These are phyloP conservation scores for Triplophysa tibetana DNA, from an alignment of 2,113 vertebrate species.

Conservation along the genomic window DNA sequence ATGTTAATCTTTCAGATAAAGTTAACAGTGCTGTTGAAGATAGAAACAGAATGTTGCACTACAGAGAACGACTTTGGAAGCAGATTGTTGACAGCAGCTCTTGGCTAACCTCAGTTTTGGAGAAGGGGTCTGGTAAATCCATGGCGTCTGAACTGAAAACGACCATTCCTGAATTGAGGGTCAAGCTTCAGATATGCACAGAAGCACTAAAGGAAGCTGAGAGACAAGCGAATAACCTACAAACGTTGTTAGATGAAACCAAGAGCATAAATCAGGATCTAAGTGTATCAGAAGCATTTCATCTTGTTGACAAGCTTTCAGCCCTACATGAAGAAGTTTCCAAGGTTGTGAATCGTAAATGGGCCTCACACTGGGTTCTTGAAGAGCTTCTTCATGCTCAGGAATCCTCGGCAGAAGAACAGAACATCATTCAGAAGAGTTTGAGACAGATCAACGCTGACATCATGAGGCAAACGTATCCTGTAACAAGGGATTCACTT, in stretches of 20 bases:
- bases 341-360: conserved; percentile 74
- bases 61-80: conserved; percentile 74
- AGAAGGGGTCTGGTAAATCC: conserved; percentile 57
- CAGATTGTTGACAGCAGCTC: conserved; percentile 72
- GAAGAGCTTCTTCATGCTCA: conserved; percentile 73
- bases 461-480: conserved; percentile 62
- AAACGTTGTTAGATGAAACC: conserved; percentile 67
- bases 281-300: conserved; percentile 79
- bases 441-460: conserved; percentile 63
- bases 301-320: conserved; percentile 79
- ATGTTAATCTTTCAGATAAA: conserved; percentile 72
- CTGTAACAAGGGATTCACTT: conserved; percentile 60
- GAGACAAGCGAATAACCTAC: conserved; percentile 65
- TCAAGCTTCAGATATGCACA: conserved; percentile 59
- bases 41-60: conserved; percentile 74
- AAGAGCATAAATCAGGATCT: conserved; percentile 64
- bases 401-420: conserved; percentile 71
- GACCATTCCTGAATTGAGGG: conserved; percentile 64
- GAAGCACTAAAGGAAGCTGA: conserved; percentile 69
- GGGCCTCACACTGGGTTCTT: conserved; percentile 70
- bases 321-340: conserved; percentile 75
- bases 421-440: conserved; percentile 67
- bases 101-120: conserved; percentile 66
- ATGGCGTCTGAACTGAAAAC: conserved; percentile 41
- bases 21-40: conserved; percentile 71